These are phyloP conservation scores for Drosophila phalerata DNA, from an alignment of 2,888 invertebrate genomes.

Conservation along the genomic window DNA sequence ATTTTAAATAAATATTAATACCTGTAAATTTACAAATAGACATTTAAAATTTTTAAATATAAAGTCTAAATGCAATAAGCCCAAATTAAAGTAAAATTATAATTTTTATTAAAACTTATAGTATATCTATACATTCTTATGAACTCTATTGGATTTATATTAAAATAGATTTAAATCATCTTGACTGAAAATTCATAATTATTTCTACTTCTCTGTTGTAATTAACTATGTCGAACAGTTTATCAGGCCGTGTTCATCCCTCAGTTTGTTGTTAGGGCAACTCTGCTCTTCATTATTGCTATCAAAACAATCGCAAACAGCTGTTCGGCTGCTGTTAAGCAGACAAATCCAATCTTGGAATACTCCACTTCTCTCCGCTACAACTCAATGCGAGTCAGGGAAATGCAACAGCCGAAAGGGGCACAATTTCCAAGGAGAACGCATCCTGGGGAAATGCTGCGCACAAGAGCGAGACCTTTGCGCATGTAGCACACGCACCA, in stretches of 20 bases:
- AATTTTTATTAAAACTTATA: neutral
- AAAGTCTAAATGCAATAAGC: no score
- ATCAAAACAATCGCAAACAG: constrained; percentile 61
- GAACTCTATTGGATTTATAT: neutral
- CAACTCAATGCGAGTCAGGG: constrained; percentile 4
- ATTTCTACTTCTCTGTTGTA: no score
- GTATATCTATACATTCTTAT: neutral
- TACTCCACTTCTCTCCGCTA: constrained; percentile 21
- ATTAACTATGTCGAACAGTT: constrained; percentile 1
- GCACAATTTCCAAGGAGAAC: constrained; percentile 33
- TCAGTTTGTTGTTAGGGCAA: neutral
- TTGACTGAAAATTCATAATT: constrained; percentile 12
- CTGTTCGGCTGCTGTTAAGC: constrained; percentile 62
- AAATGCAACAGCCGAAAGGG: constrained; percentile 74
- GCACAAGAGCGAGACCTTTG: constrained; percentile 54
- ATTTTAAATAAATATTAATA: no score
- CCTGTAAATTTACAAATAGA: no score
- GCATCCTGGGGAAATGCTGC: constrained; percentile 71
- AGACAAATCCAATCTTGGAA: constrained; percentile 45
- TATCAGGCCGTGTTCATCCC: constrained; percentile 3
- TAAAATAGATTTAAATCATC: neutral
- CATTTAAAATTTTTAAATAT: no score
- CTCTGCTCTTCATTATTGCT: constrained; percentile 24
- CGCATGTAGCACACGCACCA: constrained; percentile 60
- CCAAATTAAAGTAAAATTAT: no score